phyloP scores from a whole-genome alignment of 2,113 vertebrate species.

The Salminus brasiliensis region DNA sequence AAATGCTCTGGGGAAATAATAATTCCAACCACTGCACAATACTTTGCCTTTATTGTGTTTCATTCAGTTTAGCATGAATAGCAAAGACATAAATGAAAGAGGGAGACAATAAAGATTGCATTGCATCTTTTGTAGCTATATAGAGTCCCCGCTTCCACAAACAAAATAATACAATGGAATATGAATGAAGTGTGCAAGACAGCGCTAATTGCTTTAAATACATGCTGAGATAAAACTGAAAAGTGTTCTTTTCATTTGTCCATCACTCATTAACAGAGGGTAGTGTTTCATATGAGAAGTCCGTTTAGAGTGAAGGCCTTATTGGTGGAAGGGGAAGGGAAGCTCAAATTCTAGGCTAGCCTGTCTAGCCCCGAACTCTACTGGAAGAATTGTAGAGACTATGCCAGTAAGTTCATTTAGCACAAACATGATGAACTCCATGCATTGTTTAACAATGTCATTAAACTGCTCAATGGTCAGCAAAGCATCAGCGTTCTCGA shows the following conservation, averaged over 20 bases:
- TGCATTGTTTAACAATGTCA: not conserved
- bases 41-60: constrained; percentile 6
- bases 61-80: not conserved
- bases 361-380: constrained; percentile 64
- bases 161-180: constrained; percentile 44
- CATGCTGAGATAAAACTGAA: constrained; percentile 41
- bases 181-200: constrained; percentile 28
- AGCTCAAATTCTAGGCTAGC: constrained; percentile 79
- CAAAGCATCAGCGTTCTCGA: constrained; percentile 65
- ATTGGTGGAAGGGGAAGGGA: constrained; percentile 71
- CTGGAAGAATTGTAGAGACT: constrained; percentile 71
- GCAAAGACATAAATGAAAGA: not conserved
- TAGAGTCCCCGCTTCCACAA: constrained; percentile 47
- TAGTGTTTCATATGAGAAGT: constrained; percentile 59
- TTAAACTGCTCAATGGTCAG: constrained; percentile 51
- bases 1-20: not conserved
- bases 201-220: constrained; percentile 65
- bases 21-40: not conserved
- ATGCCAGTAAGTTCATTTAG: constrained; percentile 64
- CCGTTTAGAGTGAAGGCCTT: constrained; percentile 62
- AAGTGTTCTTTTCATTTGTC: constrained; percentile 51
- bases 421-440: constrained; percentile 49
- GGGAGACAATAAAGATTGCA: constrained; percentile 2
- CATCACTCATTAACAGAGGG: constrained; percentile 53
- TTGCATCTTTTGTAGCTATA: not conserved